Evolutionary conservation across 1,140 invertebrate genomes (phyloP), one percentile per base, ranked within the genome.

Genomic region (Nebria ingens): DNA sequence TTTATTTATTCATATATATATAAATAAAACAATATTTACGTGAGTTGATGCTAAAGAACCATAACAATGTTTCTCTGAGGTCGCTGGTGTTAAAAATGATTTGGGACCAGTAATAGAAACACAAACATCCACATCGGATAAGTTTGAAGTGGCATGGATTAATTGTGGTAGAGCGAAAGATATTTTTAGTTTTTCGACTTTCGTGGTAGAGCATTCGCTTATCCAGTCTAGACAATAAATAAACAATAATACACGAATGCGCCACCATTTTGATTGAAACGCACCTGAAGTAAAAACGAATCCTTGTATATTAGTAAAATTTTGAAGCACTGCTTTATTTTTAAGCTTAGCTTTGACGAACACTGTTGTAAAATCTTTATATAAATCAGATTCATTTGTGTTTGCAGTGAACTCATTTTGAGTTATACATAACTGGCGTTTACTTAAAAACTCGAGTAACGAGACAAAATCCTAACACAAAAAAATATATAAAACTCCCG

Each of bases 221-320:
- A 21, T 51, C 50, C 50, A 51, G 12, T 17, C 50, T 51, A 19
- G 19, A 17, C 6, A 17, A 21, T 12, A 21, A 21, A 21, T 21
- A 20, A 20, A 51, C 19, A 51, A 21, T 6, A 21, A 51, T 19
- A 20, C 21, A 34, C n/a, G 19, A 17, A 50, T 2, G 12, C 19
- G 19, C 19, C 12, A 49, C 12, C 2, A 17, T 17, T 2, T 17
- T 50, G 11, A 50, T 17, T 17, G n/a, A n/a, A 13, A 19, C 13
- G 9, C 22, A 51, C 50, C 50, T 21, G 19, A 21, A 4, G 19
- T 22, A 11, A 17, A 21, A 51, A 51, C 12, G 17, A 21, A 51
- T 12, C 50, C 50, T 21, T 51, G 6, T 13, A 51, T 19, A 51
- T 51, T 11, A 13, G 19, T 51, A 20, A 51, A 21, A 51, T 51